A percentile compares a stretch with the other conserved stretches of the same genome.
These are phyloP conservation scores for Brevimyrus niger DNA, from an alignment of 2,113 vertebrate species.

Conservation along the genomic window DNA sequence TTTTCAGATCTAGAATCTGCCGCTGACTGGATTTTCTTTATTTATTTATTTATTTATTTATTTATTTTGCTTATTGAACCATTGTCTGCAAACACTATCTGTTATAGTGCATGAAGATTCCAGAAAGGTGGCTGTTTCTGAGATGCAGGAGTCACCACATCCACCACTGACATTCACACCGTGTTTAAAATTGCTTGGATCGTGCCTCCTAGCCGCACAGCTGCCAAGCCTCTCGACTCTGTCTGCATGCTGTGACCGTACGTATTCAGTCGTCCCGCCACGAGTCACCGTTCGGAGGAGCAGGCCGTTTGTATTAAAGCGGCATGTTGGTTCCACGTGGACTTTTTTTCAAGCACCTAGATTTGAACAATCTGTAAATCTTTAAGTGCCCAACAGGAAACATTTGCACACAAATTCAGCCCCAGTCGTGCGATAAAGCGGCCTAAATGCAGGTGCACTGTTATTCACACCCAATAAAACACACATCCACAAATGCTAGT, in stretches of 20 bases:
- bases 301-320: not conserved
- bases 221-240: not conserved
- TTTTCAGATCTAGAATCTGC: not conserved
- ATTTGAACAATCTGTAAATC: not conserved
- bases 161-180: not conserved
- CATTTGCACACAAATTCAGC: not conserved
- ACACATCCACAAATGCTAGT: not conserved
- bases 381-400: not conserved
- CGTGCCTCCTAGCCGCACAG: not conserved
- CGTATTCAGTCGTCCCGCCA: not conserved
- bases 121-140: not conserved
- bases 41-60: no score
- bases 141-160: not conserved
- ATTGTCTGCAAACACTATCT: not conserved
- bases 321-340: not conserved
- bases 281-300: not conserved
- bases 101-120: not conserved
- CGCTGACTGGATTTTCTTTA: not conserved
- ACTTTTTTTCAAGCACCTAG: not conserved
- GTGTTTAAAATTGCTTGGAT: not conserved
- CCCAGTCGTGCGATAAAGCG: not conserved
- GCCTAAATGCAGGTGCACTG: not conserved
- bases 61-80: not conserved
- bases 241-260: not conserved
- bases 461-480: not conserved